phyloP scores from a whole-genome alignment of 2,888 invertebrate genomes.

The Neria commutata region DNA sequence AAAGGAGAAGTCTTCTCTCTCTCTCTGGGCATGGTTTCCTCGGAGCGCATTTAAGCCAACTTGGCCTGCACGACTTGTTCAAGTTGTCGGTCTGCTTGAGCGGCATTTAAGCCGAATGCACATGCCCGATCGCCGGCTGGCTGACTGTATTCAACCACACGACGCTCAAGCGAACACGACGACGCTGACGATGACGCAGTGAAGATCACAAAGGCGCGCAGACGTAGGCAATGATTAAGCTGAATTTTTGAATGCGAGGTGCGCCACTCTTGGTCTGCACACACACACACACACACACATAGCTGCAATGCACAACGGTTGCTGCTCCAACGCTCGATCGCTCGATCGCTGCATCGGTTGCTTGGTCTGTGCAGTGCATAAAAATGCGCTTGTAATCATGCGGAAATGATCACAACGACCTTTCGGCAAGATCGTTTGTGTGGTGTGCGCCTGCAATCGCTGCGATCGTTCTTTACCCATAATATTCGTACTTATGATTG shows the following conservation, averaged over 20 bases:
- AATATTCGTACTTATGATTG: slow-evolving; percentile 19
- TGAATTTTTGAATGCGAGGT: too few relatives aligned
- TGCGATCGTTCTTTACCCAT: slow-evolving; percentile 27
- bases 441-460: slow-evolving; percentile 21
- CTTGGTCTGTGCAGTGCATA: slow-evolving; percentile 18
- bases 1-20: neutral
- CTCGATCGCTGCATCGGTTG: neutral
- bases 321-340: neutral
- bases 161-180: too few relatives aligned
- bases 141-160: too few relatives aligned
- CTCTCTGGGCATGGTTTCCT: neutral
- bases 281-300: too few relatives aligned
- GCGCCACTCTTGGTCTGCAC: too few relatives aligned
- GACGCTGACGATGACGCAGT: too few relatives aligned
- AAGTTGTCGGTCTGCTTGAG: too few relatives aligned
- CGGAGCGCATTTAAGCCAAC: neutral
- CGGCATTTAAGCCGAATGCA: too few relatives aligned
- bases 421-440: slow-evolving; percentile 48
- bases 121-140: too few relatives aligned
- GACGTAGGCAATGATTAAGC: too few relatives aligned
- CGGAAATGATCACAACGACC: slow-evolving; percentile 59
- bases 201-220: too few relatives aligned
- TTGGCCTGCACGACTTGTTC: too few relatives aligned
- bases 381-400: slow-evolving; percentile 54
- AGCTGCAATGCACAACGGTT: neutral